A percentile compares a stretch with the other conserved stretches of the same genome.
phyloP scores from a whole-genome alignment of 2,888 invertebrate species.

The Drosophila affinis region DNA sequence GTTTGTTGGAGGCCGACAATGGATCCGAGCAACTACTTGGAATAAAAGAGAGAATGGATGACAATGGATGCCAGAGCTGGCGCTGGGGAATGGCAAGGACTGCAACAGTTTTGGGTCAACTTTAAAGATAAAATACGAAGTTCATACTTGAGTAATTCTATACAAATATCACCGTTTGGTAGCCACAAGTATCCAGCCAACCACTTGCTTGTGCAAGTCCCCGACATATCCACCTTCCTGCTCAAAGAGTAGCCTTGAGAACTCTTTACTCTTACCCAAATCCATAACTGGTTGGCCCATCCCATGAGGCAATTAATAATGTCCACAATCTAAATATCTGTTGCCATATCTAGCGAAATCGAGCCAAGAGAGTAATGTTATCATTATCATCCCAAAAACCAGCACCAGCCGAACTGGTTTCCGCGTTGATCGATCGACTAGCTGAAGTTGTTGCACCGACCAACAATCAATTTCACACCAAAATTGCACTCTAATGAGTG shows the following conservation, averaged over 20 bases:
- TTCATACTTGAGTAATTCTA: too few species aligned
- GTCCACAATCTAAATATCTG: slow-evolving; percentile 4
- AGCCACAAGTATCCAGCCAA: too few species aligned
- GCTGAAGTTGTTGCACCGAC: slow-evolving; percentile 54
- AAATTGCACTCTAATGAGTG: slow-evolving; percentile 71
- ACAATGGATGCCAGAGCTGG: slow-evolving; percentile 25
- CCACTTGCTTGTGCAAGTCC: too few species aligned
- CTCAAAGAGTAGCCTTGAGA: too few species aligned
- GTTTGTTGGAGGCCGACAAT: slow-evolving; percentile 2
- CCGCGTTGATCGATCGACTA: slow-evolving; percentile 68
- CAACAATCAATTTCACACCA: slow-evolving; percentile 72
- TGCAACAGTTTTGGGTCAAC: neutral
- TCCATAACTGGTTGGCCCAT: neutral
- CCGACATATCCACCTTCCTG: neutral
- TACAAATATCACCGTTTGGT: too few species aligned
- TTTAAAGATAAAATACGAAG: neutral
- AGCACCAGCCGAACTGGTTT: slow-evolving; percentile 54
- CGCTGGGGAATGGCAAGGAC: neutral
- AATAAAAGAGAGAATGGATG: slow-evolving; percentile 17
- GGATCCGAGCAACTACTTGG: slow-evolving; percentile 19
- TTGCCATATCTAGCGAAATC: slow-evolving; percentile 20
- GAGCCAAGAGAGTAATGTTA: slow-evolving; percentile 10
- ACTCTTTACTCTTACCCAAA: slow-evolving; percentile 1
- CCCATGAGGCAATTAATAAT: slow-evolving; percentile 16
- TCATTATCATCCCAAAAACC: slow-evolving; percentile 7